Conservation (phyloP, 2,888 invertebrate genomes). For the Lysandra bellargus region DNA sequence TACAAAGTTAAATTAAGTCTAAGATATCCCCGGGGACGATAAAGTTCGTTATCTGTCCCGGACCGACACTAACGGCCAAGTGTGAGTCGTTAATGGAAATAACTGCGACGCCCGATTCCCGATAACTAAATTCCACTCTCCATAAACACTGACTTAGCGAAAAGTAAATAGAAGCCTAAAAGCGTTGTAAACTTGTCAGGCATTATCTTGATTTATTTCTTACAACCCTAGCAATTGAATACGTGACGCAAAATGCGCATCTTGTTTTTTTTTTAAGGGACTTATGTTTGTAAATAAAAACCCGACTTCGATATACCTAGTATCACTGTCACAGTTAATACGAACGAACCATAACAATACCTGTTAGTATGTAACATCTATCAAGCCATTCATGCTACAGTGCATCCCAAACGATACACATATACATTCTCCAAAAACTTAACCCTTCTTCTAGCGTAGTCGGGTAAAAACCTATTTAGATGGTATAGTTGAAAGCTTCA, state of each 20-base stretch:
- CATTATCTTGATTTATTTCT: not conserved
- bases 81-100: constrained; percentile 1
- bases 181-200: not conserved
- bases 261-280: too few species aligned
- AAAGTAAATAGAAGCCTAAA: constrained; percentile 2
- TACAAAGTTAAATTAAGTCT: constrained; percentile 13
- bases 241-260: not conserved
- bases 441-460: too few species aligned
- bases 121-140: not conserved
- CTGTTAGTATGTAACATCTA: too few species aligned
- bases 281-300: too few species aligned
- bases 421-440: too few species aligned
- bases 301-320: too few species aligned
- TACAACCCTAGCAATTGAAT: not conserved
- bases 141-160: not conserved
- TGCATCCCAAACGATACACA: not conserved
- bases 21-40: constrained; percentile 8
- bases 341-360: too few species aligned
- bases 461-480: not conserved
- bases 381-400: not conserved
- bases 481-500: not conserved
- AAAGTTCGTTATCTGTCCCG: constrained; percentile 2
- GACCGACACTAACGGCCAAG: constrained; percentile 9
- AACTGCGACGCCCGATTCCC: constrained; percentile 3
- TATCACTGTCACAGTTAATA: too few species aligned